Evolutionary conservation across 2,888 invertebrate species (phyloP), one percentile per base, ranked within the genome.

Genomic region (Gortyna flavago): DNA sequence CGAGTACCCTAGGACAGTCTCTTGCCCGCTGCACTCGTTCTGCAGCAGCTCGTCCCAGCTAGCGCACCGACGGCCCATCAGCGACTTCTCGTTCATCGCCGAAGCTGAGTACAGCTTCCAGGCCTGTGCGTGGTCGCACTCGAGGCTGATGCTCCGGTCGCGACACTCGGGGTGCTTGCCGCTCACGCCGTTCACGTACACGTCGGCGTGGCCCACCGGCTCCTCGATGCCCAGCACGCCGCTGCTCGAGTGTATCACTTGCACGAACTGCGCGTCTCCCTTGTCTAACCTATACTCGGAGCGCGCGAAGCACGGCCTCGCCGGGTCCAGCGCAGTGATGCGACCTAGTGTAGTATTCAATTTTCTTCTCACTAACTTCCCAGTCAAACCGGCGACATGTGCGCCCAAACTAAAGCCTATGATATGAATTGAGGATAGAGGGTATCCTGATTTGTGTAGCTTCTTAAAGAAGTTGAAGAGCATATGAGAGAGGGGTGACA

Each of bases 391-490:
- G 1, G 97, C 97, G 0, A 97, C 97, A 89, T 97, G 97, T 0
- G 97, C 97, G 5, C 97, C 97, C 29, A 97, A 91, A 82, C 97
- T 97, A 93, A 97, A 97, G 11, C 97, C 97, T 75, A 97, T 96
- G 35, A 97, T 89, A 87, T 97, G 97, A 38, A 97, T 94, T 21
- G 96, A 95, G 0, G 96, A 91, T 0, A 97, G 88, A 0, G 95
- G 93, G 21, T 95, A 92, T 1, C 97, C 94, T 29, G 88, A 86
- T 4, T 86, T 83, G 77, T 91, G 84, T 0, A 95, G 77, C 16
- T 91, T 92, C 71, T 89, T 91, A 18, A 95, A 88, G 73, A 95
- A 93, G 35, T 82, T 86, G 85, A 89, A 94, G 6, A 95, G 86
- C 3, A 91, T 90, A 29, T 92, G 90, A 0, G 95, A 92, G 5